Conservation (phyloP, 2,113 vertebrate species). For the Galbula dea region DNA sequence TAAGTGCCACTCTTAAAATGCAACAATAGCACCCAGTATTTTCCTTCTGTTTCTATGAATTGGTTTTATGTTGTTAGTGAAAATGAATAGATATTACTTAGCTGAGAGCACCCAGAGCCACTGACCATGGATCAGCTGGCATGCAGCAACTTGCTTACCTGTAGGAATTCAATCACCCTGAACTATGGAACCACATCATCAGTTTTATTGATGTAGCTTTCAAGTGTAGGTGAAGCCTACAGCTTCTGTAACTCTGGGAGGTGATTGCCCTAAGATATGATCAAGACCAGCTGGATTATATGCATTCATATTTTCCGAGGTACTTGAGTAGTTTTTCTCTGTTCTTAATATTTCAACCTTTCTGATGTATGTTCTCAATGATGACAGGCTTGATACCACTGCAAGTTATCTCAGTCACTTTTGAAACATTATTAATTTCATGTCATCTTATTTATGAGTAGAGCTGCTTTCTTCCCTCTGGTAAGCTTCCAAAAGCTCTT, state of each 20-base stretch:
- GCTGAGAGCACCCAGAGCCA: not conserved
- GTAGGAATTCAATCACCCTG: not conserved
- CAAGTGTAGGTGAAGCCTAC: not conserved
- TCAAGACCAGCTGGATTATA: not conserved
- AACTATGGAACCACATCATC: not conserved
- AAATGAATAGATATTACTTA: not conserved
- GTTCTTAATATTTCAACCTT: not conserved
- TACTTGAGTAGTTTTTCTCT: not conserved
- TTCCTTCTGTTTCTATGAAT: not conserved
- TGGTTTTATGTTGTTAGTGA: not conserved
- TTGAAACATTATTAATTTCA: slow-evolving; percentile 39
- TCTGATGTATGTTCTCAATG: slow-evolving; percentile 36
- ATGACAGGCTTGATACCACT: slow-evolving; percentile 35
- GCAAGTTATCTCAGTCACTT: slow-evolving; percentile 32
- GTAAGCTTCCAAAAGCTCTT: slow-evolving; percentile 20
- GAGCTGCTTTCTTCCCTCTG: slow-evolving; percentile 12
- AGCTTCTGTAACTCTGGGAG: not conserved
- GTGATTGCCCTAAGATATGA: not conserved
- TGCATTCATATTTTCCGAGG: slow-evolving; percentile 7
- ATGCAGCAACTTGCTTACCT: not conserved
- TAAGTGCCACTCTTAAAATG: not conserved
- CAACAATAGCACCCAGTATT: not conserved
- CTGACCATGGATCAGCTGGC: not conserved
- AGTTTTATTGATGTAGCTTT: slow-evolving; percentile 8
- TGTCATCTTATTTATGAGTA: slow-evolving; percentile 30